These are phyloP conservation scores for Bufotes viridis DNA, from an alignment of 2,797 vertebrate species.

Conservation along the genomic window DNA sequence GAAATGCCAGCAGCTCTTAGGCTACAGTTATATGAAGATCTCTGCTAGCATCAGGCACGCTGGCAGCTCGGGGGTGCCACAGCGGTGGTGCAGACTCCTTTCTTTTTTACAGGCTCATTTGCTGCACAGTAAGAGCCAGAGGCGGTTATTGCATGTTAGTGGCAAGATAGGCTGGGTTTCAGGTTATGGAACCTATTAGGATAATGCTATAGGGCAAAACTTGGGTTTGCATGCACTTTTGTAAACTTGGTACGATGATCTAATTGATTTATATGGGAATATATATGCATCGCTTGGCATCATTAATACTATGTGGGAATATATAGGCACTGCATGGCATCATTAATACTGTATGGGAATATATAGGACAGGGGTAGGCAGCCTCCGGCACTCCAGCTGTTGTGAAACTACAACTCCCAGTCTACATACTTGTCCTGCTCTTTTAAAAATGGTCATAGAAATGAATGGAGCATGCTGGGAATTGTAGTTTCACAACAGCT, in stretches of 20 bases:
- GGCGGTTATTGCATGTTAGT: background rate
- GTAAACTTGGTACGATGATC: background rate
- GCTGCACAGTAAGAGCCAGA: background rate
- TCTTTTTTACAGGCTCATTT: background rate
- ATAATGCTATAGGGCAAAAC: background rate
- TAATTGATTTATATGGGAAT: too few species aligned
- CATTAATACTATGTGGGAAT: too few species aligned
- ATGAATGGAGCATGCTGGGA: too few species aligned
- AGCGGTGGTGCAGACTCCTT: background rate
- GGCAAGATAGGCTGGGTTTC: background rate
- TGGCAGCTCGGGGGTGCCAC: background rate
- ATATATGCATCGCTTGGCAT: too few species aligned
- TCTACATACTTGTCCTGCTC: too few species aligned
- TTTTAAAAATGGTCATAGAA: too few species aligned
- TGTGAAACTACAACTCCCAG: too few species aligned
- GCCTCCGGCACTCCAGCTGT: too few species aligned
- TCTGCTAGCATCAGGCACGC: background rate
- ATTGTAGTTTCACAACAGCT: too few species aligned
- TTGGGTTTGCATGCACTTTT: background rate
- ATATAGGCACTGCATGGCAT: too few species aligned
- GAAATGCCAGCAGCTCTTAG: background rate
- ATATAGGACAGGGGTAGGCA: too few species aligned
- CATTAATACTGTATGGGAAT: too few species aligned
- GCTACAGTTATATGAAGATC: background rate
- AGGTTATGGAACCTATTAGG: background rate